A percentile compares a stretch with the other conserved stretches of the same genome.
These are phyloP conservation scores for Neostethus bicornis DNA, from an alignment of 2,797 vertebrate species.

Conservation along the genomic window DNA sequence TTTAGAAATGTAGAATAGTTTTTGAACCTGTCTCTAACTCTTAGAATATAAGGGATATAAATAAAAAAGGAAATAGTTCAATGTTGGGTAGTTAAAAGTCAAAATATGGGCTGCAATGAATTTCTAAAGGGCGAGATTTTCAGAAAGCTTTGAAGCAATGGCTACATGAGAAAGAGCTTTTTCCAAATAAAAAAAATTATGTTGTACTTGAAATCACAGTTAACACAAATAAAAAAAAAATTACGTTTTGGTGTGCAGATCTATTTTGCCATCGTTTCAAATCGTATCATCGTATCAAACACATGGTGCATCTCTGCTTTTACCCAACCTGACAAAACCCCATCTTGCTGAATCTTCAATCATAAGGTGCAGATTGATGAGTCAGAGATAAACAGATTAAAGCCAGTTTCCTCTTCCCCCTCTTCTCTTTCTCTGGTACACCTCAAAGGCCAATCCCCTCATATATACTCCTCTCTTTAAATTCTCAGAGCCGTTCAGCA, in stretches of 20 bases:
- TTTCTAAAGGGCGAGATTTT: not conserved
- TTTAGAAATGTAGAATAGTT: too few relatives aligned
- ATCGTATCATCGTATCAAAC: not conserved
- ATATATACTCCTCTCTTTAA: conserved; percentile 37
- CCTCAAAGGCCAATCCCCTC: conserved; percentile 46
- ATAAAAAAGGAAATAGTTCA: too few relatives aligned
- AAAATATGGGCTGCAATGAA: not conserved
- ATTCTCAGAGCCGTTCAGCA: conserved; percentile 57
- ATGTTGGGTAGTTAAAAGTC: not conserved
- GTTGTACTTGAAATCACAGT: conserved; percentile 6
- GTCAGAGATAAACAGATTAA: conserved; percentile 62
- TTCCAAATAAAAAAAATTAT: not conserved
- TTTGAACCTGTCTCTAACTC: too few relatives aligned
- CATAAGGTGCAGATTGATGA: conserved; percentile 56
- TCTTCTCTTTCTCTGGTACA: conserved; percentile 25
- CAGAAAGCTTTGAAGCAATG: not conserved
- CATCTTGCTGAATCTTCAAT: conserved; percentile 38
- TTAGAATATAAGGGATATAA: too few relatives aligned
- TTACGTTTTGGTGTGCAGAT: not conserved
- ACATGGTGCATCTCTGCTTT: not conserved
- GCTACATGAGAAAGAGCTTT: not conserved
- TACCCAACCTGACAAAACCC: conserved; percentile 8
- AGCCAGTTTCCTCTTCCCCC: conserved; percentile 35
- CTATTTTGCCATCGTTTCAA: conserved; percentile 6
- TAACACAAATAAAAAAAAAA: too few relatives aligned